Evolutionary conservation across 2,113 vertebrate genomes (phyloP), one percentile per base, ranked within the genome.

Genomic region (Myrmecobius fasciatus): DNA sequence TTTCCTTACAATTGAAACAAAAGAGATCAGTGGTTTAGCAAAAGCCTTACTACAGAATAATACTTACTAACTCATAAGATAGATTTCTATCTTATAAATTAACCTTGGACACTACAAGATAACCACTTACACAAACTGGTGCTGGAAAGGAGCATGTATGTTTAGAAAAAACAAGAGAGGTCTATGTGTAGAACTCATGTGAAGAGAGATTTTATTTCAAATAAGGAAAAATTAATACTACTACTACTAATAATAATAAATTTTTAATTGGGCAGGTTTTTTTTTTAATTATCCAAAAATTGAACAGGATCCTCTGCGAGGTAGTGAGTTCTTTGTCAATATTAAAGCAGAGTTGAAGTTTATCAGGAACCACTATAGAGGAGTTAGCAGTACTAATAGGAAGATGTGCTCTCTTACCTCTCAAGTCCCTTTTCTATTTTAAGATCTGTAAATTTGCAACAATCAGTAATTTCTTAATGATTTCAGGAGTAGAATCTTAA

Each of bases 51-150:
- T 83, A 43, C n/a, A 83, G 36, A 83, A 1, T 24, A 43, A 36
- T 83, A 22, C 36, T 17, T 83, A 95, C 96, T 60, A 91, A 91
- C 89, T 43, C 52, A 89, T 90, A 90, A 8, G 46, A 47, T 8
- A 12, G 14, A 67, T 10, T 91, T 54, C 3, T 3, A 89, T 20
- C 51, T 22, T 93, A 83, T 95, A 52, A 52, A 89, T 89, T 51
- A 92, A 95, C 36, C 48, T 89, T 1, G 46, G 67, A 56, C 25
- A 92, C 36, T 53, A 36, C 25, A 93, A 43, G 20, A 14, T 43
- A 83, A 83, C 67, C 17, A 43, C 20, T 83, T 43, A 43, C 22
- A 20, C 24, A 83, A 83, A 43, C 6, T n/a, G 36, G 20, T 83
- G 7, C n/a, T 43, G 7, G 17, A 7, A 7, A 83, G 20, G 36